phyloP scores from a whole-genome alignment of 2,888 invertebrate species.

The Marasmarcha lunaedactyla region DNA sequence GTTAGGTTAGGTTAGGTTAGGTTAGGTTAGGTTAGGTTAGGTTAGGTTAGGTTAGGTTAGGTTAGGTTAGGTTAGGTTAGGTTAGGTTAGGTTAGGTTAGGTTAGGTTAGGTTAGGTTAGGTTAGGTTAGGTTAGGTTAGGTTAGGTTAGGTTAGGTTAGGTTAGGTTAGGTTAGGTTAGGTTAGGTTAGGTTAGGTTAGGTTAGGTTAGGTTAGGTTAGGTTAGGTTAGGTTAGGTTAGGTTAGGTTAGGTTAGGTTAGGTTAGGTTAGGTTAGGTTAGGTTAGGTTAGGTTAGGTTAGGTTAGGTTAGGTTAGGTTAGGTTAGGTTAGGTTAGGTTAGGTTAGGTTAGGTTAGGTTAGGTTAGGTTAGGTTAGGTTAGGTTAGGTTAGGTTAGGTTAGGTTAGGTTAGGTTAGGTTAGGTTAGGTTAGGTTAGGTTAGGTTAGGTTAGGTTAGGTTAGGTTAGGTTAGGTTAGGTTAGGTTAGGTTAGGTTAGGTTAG shows the following conservation, averaged over 20 bases:
- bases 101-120: conserved; percentile 6
- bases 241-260: conserved; percentile 16
- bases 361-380: conserved; percentile 7
- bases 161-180: conserved; percentile 11
- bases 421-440: conserved; percentile 6
- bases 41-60: conserved; percentile 16
- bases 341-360: conserved; percentile 7
- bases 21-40: conserved; percentile 13
- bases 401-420: conserved; percentile 7
- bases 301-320: conserved; percentile 17
- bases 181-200: conserved; percentile 3
- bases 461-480: conserved; percentile 6
- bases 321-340: conserved; percentile 11
- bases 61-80: conserved; percentile 12
- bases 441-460: conserved; percentile 6
- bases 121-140: conserved; percentile 15
- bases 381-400: conserved; percentile 6
- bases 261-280: conserved; percentile 19
- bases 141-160: conserved; percentile 14
- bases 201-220: conserved; percentile 13
- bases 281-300: conserved; percentile 18
- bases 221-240: conserved; percentile 16
- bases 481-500: conserved; percentile 6
- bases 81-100: conserved; percentile 12
- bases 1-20: conserved; percentile 11